phyloP scores from a whole-genome alignment of 2,797 vertebrate genomes.

The Sarcoramphus papa region DNA sequence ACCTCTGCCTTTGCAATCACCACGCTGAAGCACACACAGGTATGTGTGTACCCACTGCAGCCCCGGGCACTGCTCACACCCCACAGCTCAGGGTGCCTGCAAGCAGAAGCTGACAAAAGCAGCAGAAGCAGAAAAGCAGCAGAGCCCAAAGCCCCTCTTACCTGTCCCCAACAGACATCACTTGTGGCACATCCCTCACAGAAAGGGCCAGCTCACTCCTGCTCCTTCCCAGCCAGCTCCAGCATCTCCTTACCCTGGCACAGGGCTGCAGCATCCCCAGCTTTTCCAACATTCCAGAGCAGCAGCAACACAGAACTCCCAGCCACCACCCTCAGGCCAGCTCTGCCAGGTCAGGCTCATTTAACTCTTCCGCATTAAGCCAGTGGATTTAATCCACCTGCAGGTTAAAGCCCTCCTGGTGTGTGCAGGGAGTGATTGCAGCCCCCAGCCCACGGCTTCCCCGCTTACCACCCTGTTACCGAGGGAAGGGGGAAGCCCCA shows the following conservation, averaged over 20 bases:
- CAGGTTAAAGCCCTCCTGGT: background rate
- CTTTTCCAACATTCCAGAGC: fast-evolving
- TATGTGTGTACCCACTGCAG: fast-evolving
- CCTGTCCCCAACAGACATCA: fast-evolving
- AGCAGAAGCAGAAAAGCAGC: background rate
- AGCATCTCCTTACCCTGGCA: background rate
- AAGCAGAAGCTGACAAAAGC: background rate
- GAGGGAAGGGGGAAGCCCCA: background rate
- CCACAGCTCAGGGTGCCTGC: fast-evolving
- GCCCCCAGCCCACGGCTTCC: fast-evolving
- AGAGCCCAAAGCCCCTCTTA: background rate
- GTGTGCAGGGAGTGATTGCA: background rate
- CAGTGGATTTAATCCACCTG: background rate
- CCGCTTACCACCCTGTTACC: fast-evolving
- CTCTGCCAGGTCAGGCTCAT: fast-evolving
- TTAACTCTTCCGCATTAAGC: background rate
- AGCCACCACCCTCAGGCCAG: fast-evolving
- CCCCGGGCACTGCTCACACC: background rate
- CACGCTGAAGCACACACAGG: fast-evolving
- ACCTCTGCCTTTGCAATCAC: background rate
- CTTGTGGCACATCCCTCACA: fast-evolving
- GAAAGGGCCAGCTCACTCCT: background rate
- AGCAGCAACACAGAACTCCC: fast-evolving
- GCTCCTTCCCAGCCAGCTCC: background rate
- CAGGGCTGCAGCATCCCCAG: fast-evolving